These are phyloP conservation scores for Troides aeacus DNA, from an alignment of 2,888 invertebrate species.

Conservation along the genomic window DNA sequence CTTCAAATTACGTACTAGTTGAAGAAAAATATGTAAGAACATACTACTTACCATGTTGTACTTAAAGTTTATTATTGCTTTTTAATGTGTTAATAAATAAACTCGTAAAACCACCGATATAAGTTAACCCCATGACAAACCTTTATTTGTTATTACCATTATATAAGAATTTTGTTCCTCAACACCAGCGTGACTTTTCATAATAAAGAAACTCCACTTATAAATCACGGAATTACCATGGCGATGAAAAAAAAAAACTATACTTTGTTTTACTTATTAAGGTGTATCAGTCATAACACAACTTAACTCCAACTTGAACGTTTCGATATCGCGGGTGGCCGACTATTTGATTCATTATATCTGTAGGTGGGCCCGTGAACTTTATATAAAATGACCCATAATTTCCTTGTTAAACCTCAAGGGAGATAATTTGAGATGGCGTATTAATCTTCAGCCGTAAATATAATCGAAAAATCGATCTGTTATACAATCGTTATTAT, in stretches of 20 bases:
- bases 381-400: conserved; percentile 69
- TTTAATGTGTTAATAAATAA: no score
- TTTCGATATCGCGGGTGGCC: conserved; percentile 65
- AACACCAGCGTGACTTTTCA: conserved; percentile 50
- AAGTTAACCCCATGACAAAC: no score
- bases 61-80: no score
- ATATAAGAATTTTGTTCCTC: conserved; percentile 43
- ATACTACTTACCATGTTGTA: no score
- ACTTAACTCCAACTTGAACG: conserved; percentile 45
- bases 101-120: no score
- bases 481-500: background rate
- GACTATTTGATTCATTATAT: conserved; percentile 64
- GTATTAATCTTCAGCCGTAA: conserved; percentile 69
- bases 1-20: no score
- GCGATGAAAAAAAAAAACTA: conserved; percentile 36
- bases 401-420: conserved; percentile 68
- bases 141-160: conserved; percentile 36
- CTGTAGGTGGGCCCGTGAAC: conserved; percentile 69
- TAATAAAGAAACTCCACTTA: conserved; percentile 50
- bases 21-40: no score
- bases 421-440: conserved; percentile 57
- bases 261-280: conserved; percentile 38
- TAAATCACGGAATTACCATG: conserved; percentile 48
- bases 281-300: conserved; percentile 38
- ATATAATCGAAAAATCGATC: conserved; percentile 46